Evolutionary conservation across 2,888 invertebrate genomes (phyloP), one percentile per base, ranked within the genome.

Genomic region (Morpho helenor): DNA sequence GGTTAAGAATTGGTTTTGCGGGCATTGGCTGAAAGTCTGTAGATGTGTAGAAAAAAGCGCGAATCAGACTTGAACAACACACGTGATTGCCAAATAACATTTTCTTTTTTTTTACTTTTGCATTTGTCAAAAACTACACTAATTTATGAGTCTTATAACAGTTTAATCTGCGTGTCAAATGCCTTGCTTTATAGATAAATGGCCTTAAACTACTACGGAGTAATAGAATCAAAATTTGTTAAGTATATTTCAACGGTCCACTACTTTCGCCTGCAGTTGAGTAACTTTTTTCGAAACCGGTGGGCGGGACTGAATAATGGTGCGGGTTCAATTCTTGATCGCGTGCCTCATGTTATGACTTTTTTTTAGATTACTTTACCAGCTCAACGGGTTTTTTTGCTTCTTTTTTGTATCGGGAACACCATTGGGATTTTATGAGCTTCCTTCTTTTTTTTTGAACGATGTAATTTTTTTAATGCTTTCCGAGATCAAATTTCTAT

Each of bases 291-390:
- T 72, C 67, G 65, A 67, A 69, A 69, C 76, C 76, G 77, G 80
- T 82, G 78, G 84, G 84, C 76, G 84, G 80, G 78, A 73, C 76
- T 68, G 79, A 76, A 74, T 84, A 86, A 87, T 86, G 78, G 78
- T 71, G 62, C 79, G 75, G 81, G 82, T 82, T 84, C 76, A 79
- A 78, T 78, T 79, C 79, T 74, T 68, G 79, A 82, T 84, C 87
- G 82, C 85, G 87, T 86, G 87, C 84, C 70, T 69, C 74, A 66
- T 70, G 76, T 77, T 81, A 77, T 71, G 76, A 77, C 76, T 78
- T 80, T 77, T 79, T 79, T 56, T 50, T 55, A 8, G 8, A 31
- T 31, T 31, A 5, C 31, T 31, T 31, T 31, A 31, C 31, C 31
- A 31, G 31, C 31, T 31, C 31, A 5, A 31, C 31, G 31, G 5